Percentiles rank a stretch among this genome's conserved stretches.
These are phyloP conservation scores for Litoditis marina DNA, from an alignment of 2,888 invertebrate genomes.

Conservation along the genomic window DNA sequence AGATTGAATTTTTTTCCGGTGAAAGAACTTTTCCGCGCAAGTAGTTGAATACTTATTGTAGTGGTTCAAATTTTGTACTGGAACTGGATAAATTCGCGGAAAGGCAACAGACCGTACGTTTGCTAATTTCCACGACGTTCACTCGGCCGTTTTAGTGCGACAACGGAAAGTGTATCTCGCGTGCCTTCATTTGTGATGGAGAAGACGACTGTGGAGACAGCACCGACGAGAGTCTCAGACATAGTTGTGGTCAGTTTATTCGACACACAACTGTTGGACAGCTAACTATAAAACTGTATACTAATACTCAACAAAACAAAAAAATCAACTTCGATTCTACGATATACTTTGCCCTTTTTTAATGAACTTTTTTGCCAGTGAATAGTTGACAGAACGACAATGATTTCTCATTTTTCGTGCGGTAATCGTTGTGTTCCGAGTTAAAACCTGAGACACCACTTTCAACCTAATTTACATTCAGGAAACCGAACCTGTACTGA, in stretches of 20 bases:
- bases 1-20: too few species aligned
- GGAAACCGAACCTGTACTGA: conserved; percentile 82
- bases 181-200: conserved; percentile 60
- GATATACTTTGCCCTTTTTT: neutral
- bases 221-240: conserved; percentile 51
- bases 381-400: too few species aligned
- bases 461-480: too few species aligned
- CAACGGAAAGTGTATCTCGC: conserved; percentile 62
- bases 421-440: neutral
- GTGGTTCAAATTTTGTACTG: neutral
- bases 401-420: too few species aligned
- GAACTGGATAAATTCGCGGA: neutral
- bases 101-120: neutral
- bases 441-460: too few species aligned
- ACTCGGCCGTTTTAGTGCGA: conserved; percentile 61
- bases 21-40: too few species aligned
- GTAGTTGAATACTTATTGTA: neutral
- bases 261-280: too few species aligned
- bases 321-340: neutral
- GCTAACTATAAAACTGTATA: too few species aligned
- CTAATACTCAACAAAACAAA: neutral
- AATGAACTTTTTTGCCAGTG: neutral
- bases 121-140: neutral
- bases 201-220: conserved; percentile 59
- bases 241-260: conserved; percentile 46